Conservation (phyloP, 2,797 vertebrate species). For the Antrozous pallidus region DNA sequence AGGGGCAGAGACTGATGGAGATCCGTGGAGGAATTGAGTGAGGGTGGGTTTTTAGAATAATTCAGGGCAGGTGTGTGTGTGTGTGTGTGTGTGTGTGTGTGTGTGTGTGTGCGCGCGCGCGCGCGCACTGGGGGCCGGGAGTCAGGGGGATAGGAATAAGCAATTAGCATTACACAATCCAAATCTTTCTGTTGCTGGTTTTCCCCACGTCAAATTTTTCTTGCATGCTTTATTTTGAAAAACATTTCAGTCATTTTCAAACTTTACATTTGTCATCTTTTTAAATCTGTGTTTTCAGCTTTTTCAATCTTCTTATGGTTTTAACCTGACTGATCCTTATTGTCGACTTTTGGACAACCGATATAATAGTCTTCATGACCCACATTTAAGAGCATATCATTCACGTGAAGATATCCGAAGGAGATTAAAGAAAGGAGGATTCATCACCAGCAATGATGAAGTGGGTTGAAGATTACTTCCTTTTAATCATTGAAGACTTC, state of each 20-base stretch:
- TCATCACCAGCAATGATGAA: constrained; percentile 76
- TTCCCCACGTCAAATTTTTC: background rate
- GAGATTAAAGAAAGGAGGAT: constrained; percentile 74
- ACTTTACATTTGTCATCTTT: constrained; percentile 21
- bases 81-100: background rate
- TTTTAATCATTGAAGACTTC: background rate
- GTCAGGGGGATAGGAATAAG: no score
- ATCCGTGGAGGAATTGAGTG: background rate
- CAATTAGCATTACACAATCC: background rate
- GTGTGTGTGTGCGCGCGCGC: no score
- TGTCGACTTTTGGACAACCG: constrained; percentile 72
- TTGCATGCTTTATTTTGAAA: constrained; percentile 7
- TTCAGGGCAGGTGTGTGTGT: background rate
- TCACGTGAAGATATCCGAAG: constrained; percentile 74
- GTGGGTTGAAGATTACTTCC: constrained; percentile 54
- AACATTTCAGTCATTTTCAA: background rate
- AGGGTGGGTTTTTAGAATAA: background rate
- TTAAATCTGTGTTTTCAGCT: constrained; percentile 70
- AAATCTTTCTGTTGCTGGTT: background rate
- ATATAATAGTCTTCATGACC: constrained; percentile 80
- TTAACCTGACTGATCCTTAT: constrained; percentile 78
- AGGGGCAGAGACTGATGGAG: background rate
- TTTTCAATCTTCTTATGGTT: constrained; percentile 73
- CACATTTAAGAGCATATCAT: constrained; percentile 73
- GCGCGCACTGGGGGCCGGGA: no score